Evolutionary conservation across 2,113 vertebrate genomes (phyloP).

Genomic region (Raja brachyura): DNA sequence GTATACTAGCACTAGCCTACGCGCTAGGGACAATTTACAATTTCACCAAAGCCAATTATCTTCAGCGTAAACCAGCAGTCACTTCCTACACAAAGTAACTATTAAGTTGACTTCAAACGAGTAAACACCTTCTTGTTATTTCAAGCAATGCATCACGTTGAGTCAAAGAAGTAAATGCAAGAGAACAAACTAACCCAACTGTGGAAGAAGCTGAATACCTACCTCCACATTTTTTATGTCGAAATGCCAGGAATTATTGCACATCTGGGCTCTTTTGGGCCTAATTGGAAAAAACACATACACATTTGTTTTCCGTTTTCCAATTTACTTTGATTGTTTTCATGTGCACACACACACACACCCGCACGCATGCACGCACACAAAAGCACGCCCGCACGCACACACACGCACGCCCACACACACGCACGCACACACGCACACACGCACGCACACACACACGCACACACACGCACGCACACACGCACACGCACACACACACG

Average conservation of each 20-base stretch:
- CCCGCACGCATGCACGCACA: no score
- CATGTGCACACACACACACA: no score
- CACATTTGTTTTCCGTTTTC: no score
- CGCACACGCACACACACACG: no score
- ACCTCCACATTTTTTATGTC: not conserved
- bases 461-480: no score
- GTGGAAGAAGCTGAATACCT: not conserved
- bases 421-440: no score
- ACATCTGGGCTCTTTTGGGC: not conserved
- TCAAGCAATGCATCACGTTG: not conserved
- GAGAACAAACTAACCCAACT: not conserved
- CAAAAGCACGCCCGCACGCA: no score
- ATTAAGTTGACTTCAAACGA: not conserved
- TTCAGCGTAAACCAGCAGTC: not conserved
- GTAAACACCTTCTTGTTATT: not conserved
- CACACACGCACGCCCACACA: no score
- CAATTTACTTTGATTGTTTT: not conserved
- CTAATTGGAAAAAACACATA: not conserved
- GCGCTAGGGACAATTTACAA: no score
- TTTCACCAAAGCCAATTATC: no score
- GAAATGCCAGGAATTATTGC: conserved; percentile 24
- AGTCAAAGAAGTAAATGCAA: not conserved
- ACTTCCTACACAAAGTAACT: not conserved
- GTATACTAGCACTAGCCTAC: no score
- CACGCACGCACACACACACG: no score